Base-by-base conservation (phyloP, 2,797 vertebrate genomes). In the Hydrolagus colliei region DNA sequence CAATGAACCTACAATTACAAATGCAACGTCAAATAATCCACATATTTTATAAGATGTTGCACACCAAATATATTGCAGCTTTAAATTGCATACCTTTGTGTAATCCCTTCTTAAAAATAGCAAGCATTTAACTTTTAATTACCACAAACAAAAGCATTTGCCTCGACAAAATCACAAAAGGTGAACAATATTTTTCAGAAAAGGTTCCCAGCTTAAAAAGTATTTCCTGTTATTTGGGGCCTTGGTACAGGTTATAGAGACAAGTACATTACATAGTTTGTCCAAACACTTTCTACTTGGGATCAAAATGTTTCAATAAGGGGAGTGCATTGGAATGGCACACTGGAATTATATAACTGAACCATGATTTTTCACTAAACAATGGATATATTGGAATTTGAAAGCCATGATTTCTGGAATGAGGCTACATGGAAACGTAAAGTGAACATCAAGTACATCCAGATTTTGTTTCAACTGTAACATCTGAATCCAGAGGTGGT, bases 61-160 rank as follows among this genome's bases (percentile, higher is more conserved):
- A 77, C 16, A n/a, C 20, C 12, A 52, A 52, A 75, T 75, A 41
- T 75, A 77, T 77, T 77, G 3, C 52, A 74, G 32, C 13, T 35
- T 74, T 74, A 74, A 74, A 41, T 74, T 13, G 5, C 12, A 77
- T 61, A 59, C 18, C 9, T 77, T 52, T 22, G 75, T 12, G 18
- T 77, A 61, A 77, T n/a, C 9, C 52, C 18, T 18, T 41, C 16
- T 77, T 77, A 61, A 61, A 77, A 77, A 77, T 61, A 59, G 35
- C 41, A 52, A 59, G 41, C 75, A 52, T 52, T 52, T 52, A 6
- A 52, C 41, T 61, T 18, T 9, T 61, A 52, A 8, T 75, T 61
- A 61, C 75, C 20, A 12, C 75, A 77, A 20, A 77, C 52, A 77
- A 77, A 77, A 77, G 20, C 41, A 77, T 35, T 77, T 77, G 52